Evolutionary conservation across 2,797 vertebrate species (phyloP), one percentile per base, ranked within the genome.

Genomic region (Galaxias olidus): DNA sequence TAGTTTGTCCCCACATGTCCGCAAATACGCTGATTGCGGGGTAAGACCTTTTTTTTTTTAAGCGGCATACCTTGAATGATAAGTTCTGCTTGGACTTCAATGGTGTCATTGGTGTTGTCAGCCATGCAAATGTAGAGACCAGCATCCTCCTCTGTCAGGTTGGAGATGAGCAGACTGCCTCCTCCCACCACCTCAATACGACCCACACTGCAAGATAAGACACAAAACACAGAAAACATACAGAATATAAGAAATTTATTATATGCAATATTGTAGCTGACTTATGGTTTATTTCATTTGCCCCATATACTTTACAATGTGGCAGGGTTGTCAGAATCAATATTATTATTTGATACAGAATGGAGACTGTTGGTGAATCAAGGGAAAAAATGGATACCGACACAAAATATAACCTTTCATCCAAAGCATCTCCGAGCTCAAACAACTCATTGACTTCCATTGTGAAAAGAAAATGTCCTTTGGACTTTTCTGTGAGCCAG

Each of bases 41-140:
- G 30, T 30, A 30, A 30, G 30, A 30, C 6, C 6, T 30, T 30
- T 30, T 30, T 30, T 6, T 30, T 30, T 30, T 30, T 30, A 3
- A 12, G 57, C 12, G 10, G n/a, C 12, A 17, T 93, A 99, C 97
- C 97, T 94, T 96, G 95, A 14, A 99, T 72, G 0, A 75, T 71
- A 72, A 99, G 93, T 41, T 96, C 94, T 15, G 94, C 93, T 71
- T 93, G 94, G 13, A 93, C 92, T 75, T 94, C 91, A 12, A 93
- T 76, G 1, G 95, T 95, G 60, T 90, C 81, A 4, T 99, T 99
- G 41, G 79, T 79, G 0, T 88, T 95, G 42, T 95, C 93, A 0
- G 89, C 96, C 66, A 93, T 63, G 81, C 98, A 99, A 76, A 87
- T 91, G 66, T 98, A 98, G 8, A 88, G 84, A 8, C 96, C 97